A percentile compares a stretch with the other conserved stretches of the same genome.
Conservation (phyloP, 2,888 invertebrate species). For the Liopterus haemorrhoidalis region DNA sequence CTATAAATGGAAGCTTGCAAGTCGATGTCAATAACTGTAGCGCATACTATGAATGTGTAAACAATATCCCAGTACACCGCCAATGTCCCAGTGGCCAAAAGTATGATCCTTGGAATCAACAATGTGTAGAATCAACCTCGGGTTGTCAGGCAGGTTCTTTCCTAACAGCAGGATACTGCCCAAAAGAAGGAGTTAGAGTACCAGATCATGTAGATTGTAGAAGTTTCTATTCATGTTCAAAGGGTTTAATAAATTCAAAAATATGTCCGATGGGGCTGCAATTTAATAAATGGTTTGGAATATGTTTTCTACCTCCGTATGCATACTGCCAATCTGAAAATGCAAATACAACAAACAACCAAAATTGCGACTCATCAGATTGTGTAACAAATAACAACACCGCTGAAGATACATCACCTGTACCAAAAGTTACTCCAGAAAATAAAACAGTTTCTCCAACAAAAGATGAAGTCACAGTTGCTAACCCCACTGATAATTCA, state of each 20-base stretch:
- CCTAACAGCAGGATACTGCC: not conserved
- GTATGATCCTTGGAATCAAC: conserved; percentile 18
- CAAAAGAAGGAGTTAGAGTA: not conserved
- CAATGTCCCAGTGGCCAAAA: not conserved
- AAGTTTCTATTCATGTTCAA: not conserved
- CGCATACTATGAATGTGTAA: conserved; percentile 7
- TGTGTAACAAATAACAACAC: too few species aligned
- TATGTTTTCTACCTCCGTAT: too few species aligned
- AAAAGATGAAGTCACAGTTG: too few species aligned
- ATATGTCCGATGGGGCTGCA: not conserved
- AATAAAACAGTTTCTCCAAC: too few species aligned
- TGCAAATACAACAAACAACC: too few species aligned
- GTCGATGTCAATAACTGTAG: conserved; percentile 7
- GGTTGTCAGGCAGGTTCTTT: too few species aligned
- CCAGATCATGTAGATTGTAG: conserved; percentile 1
- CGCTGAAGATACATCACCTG: too few species aligned
- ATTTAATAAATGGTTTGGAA: conserved; percentile 5
- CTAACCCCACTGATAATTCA: too few species aligned
- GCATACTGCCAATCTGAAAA: too few species aligned
- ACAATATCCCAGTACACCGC: not conserved
- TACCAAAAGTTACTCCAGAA: too few species aligned
- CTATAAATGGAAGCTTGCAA: not conserved
- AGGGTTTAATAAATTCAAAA: not conserved
- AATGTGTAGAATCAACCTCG: conserved; percentile 10
- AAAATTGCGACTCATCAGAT: too few species aligned